Evolutionary conservation across 1,140 invertebrate species (phyloP).

Genomic region (Ooceraea biroi): DNA sequence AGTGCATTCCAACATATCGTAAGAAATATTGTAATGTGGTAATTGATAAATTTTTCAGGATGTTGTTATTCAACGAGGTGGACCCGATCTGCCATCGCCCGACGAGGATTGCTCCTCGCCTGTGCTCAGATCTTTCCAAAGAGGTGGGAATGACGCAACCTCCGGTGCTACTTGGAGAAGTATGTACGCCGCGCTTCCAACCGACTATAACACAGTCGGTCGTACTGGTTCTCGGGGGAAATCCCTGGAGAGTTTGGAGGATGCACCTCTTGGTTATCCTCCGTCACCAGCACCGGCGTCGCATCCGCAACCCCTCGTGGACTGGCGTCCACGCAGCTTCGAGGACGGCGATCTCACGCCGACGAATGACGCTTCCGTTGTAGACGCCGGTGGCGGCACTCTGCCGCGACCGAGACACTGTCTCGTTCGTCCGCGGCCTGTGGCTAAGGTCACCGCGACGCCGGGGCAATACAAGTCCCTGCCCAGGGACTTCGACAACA

Average conservation of each 20-base stretch:
- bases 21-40: too few relatives aligned
- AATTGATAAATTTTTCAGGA: constrained; percentile 73
- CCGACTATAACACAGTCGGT: constrained; percentile 71
- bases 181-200: constrained; percentile 83
- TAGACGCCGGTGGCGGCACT: constrained; percentile 91
- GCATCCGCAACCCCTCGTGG: constrained; percentile 79
- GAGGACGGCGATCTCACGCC: constrained; percentile 96
- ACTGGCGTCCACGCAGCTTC: constrained; percentile 93
- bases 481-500: constrained; percentile 85
- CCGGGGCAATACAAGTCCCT: constrained; percentile 84
- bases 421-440: constrained; percentile 92
- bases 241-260: constrained; percentile 93
- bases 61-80: constrained; percentile 84
- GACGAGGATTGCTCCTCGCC: constrained; percentile 85
- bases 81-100: constrained; percentile 83
- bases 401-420: constrained; percentile 93
- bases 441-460: constrained; percentile 89
- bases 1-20: too few relatives aligned
- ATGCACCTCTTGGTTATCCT: constrained; percentile 84
- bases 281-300: constrained; percentile 82
- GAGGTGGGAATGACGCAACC: constrained; percentile 74
- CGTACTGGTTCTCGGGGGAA: constrained; percentile 88
- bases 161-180: constrained; percentile 80
- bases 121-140: constrained; percentile 84
- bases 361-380: constrained; percentile 91